Percentiles rank a stretch among this genome's conserved stretches.
Evolutionary conservation across 2,113 vertebrate species (phyloP).

Genomic region (Sialia sialis): DNA sequence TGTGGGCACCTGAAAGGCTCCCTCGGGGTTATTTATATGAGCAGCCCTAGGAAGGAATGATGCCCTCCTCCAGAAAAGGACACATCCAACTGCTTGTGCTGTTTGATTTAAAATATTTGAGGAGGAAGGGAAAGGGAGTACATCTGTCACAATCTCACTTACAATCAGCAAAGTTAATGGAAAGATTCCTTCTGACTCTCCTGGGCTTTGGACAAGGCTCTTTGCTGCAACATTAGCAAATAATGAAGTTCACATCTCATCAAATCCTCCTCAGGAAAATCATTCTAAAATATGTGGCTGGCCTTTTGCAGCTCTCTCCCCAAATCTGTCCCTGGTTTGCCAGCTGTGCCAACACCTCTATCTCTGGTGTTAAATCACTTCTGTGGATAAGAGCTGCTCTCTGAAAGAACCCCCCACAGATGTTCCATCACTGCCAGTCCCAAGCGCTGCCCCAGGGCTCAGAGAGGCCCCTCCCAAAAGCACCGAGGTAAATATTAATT

Average conservation of each 20-base stretch:
- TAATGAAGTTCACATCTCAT: constrained; percentile 25
- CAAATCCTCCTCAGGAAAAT: not conserved
- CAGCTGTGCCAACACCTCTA: not conserved
- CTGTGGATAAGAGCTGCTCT: not conserved
- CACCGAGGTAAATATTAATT: not conserved
- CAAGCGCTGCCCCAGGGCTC: rapidly evolving
- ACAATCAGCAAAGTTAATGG: constrained; percentile 33
- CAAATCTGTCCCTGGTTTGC: not conserved
- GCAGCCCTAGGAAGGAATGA: not conserved
- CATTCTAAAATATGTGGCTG: not conserved
- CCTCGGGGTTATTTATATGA: not conserved
- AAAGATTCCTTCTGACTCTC: constrained; percentile 35
- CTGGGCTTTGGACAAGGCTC: constrained; percentile 13
- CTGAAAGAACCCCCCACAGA: not conserved
- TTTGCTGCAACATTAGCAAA: constrained; percentile 2
- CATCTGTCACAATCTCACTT: constrained; percentile 32
- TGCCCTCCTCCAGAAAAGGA: not conserved
- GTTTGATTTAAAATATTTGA: constrained; percentile 9
- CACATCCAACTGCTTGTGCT: not conserved
- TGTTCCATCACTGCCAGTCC: not conserved
- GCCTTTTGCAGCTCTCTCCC: not conserved
- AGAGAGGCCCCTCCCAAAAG: not conserved
- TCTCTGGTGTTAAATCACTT: not conserved
- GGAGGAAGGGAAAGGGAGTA: not conserved
- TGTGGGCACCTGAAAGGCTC: not conserved